A percentile compares a stretch with the other conserved stretches of the same genome.
These are phyloP conservation scores for Neodontobutis hainanensis DNA, from an alignment of 2,113 vertebrate species.

Conservation along the genomic window DNA sequence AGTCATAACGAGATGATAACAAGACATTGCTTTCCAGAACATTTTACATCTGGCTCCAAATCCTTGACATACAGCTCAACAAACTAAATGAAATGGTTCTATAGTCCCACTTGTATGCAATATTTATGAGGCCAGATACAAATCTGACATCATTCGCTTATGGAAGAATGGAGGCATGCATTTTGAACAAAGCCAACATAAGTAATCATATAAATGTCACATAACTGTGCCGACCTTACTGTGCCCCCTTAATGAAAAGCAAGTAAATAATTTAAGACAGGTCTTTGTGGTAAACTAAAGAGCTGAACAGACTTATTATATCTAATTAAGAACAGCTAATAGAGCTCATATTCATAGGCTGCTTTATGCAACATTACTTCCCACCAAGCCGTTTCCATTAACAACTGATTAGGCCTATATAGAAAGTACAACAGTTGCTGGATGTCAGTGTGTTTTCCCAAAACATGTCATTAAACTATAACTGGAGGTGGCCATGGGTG, in stretches of 20 bases:
- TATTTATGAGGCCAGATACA: neutral
- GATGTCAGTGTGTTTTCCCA: too few relatives aligned
- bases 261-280: conserved; percentile 8
- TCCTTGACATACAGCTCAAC: neutral
- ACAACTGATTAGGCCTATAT: too few relatives aligned
- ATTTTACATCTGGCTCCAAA: neutral
- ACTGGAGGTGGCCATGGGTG: too few relatives aligned
- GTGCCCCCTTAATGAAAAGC: conserved; percentile 8
- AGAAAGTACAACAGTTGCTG: too few relatives aligned
- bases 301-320: conserved; percentile 3
- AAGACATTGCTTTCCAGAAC: neutral
- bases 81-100: neutral
- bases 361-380: neutral
- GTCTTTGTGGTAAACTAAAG: neutral
- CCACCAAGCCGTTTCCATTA: neutral
- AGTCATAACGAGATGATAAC: neutral
- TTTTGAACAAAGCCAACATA: neutral
- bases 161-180: conserved; percentile 3
- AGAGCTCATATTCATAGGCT: neutral
- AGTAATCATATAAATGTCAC: neutral
- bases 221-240: neutral
- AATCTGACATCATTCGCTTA: conserved; percentile 10
- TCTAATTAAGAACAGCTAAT: conserved; percentile 1
- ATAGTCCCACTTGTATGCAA: neutral
- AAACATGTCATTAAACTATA: too few relatives aligned